These are phyloP conservation scores for Rhynchopsitta pachyrhyncha DNA, from an alignment of 2,113 vertebrate genomes.

Conservation along the genomic window DNA sequence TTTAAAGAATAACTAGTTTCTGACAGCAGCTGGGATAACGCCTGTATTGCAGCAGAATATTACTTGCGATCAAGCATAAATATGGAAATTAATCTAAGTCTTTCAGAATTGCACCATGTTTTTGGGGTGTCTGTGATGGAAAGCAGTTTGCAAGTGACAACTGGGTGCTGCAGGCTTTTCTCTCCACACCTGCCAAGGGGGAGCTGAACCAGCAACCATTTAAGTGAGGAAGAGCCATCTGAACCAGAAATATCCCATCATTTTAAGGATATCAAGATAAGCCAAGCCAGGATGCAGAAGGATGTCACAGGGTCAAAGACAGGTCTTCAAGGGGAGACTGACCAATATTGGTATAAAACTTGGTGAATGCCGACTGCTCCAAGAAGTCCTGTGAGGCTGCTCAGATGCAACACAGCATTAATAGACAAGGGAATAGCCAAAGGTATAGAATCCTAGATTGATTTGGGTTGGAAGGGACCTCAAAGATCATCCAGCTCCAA, in stretches of 20 bases:
- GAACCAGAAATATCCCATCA: neutral
- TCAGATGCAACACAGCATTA: neutral
- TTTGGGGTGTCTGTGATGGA: neutral
- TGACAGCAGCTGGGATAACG: neutral
- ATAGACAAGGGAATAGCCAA: neutral
- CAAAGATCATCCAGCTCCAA: neutral
- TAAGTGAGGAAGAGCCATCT: neutral
- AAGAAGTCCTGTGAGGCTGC: neutral
- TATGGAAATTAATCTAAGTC: neutral
- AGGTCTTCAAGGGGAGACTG: neutral
- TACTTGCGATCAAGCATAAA: neutral
- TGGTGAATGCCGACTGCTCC: neutral
- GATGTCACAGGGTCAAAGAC: neutral
- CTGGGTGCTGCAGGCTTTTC: neutral
- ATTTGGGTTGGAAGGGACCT: neutral
- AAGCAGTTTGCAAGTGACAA: neutral
- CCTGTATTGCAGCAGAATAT: neutral
- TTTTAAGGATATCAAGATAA: neutral
- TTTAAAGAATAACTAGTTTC: neutral
- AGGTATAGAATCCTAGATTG: neutral
- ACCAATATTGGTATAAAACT: rapidly evolving
- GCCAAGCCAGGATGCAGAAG: neutral
- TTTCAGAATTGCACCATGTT: neutral
- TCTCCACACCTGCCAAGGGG: neutral
- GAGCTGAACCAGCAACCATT: neutral